Percentiles rank a stretch among this genome's conserved stretches.
Evolutionary conservation across 2,888 invertebrate genomes (phyloP).

Genomic region (Galeruca laticollis): DNA sequence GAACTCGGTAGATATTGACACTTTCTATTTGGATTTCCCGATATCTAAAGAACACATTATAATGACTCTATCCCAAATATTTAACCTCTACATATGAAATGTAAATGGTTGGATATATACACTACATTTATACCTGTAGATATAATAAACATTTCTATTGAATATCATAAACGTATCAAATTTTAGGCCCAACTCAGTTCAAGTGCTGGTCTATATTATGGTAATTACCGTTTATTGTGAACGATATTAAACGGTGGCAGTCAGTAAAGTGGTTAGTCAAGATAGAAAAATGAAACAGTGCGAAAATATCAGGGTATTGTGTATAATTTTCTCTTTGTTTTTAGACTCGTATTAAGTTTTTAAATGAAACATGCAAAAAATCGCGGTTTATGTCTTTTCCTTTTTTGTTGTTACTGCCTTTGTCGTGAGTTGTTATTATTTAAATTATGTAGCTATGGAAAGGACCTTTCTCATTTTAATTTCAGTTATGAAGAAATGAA

Average conservation of each 20-base stretch:
- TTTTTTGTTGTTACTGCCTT: not conserved
- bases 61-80: not conserved
- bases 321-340: constrained; percentile 22
- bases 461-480: not conserved
- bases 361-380: constrained; percentile 8
- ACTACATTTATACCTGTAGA: too few relatives aligned
- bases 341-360: not conserved
- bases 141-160: too few relatives aligned
- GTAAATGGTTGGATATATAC: too few relatives aligned
- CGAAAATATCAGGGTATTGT: constrained; percentile 18
- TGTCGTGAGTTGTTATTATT: constrained; percentile 34
- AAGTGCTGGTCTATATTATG: constrained; percentile 20
- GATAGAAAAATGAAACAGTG: constrained; percentile 22
- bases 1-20: not conserved
- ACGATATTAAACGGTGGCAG: constrained; percentile 35
- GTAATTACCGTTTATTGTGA: constrained; percentile 39
- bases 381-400: not conserved
- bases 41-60: not conserved
- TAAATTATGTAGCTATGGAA: constrained; percentile 16
- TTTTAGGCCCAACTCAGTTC: not conserved
- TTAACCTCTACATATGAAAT: too few relatives aligned
- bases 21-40: not conserved
- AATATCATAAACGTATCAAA: not conserved
- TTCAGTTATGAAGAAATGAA: not conserved
- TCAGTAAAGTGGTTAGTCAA: constrained; percentile 33